Percentiles rank a stretch among this genome's conserved stretches.
phyloP scores from a whole-genome alignment of 35 echinoderm and acorn worm species.

The Heliocidaris tuberculata region DNA sequence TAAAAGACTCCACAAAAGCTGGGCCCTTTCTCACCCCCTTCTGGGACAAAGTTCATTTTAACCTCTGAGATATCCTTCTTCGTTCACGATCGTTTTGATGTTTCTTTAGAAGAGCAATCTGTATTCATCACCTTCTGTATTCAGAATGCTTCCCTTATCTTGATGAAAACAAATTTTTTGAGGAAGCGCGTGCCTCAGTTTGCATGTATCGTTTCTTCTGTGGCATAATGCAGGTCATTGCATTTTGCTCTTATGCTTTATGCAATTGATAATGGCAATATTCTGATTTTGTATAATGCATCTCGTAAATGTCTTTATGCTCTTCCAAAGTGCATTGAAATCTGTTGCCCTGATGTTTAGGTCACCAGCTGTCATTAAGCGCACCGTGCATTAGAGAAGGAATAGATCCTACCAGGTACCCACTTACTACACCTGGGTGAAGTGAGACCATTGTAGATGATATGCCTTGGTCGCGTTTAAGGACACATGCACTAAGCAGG shows the following conservation, averaged over 20 bases:
- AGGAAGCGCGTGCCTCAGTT: background rate
- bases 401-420: background rate
- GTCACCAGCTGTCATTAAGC: background rate
- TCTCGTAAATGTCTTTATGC: background rate
- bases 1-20: background rate
- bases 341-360: background rate
- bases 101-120: slow-evolving; percentile 5
- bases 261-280: background rate
- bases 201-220: background rate
- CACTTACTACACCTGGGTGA: background rate
- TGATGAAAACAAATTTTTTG: background rate
- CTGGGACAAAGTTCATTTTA: background rate
- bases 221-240: background rate
- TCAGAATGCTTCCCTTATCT: background rate
- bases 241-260: background rate
- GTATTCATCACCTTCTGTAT: background rate
- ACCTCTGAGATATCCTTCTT: background rate
- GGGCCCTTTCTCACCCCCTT: background rate
- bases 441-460: background rate
- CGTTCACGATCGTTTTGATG: background rate
- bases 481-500: background rate
- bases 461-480: background rate
- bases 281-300: background rate
- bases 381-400: background rate
- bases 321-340: background rate